Percentiles rank a stretch among this genome's conserved stretches.
phyloP scores from a whole-genome alignment of 2,113 vertebrate species.

The Phalacrocorax aristotelis region DNA sequence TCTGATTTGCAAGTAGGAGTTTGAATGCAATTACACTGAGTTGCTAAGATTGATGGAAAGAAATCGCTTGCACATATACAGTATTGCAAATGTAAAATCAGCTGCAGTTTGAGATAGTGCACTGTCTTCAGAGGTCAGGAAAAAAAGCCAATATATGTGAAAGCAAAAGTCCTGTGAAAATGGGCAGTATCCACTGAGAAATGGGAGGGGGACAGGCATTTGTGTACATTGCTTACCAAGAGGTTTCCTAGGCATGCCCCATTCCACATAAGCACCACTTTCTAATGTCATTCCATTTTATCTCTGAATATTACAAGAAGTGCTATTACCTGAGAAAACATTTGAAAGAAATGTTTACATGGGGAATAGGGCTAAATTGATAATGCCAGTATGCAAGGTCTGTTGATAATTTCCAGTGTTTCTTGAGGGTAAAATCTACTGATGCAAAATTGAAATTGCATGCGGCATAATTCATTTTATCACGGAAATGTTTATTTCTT shows the following conservation, averaged over 20 bases:
- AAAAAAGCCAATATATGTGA: background rate
- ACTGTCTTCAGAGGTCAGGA: background rate
- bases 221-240: background rate
- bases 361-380: background rate
- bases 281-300: background rate
- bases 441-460: background rate
- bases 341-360: background rate
- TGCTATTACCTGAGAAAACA: background rate
- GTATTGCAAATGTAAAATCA: background rate
- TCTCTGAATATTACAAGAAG: background rate
- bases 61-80: background rate
- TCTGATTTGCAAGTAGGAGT: constrained; percentile 45
- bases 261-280: background rate
- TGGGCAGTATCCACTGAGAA: background rate
- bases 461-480: background rate
- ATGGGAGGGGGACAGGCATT: background rate
- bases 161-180: background rate
- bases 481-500: background rate
- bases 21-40: background rate
- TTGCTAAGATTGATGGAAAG: constrained; percentile 14
- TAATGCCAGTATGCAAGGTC: background rate
- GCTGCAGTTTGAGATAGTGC: background rate
- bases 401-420: background rate
- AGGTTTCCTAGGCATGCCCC: background rate
- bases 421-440: background rate